phyloP scores from a whole-genome alignment of 2,797 vertebrate species.

The Novumbra hubbsi region DNA sequence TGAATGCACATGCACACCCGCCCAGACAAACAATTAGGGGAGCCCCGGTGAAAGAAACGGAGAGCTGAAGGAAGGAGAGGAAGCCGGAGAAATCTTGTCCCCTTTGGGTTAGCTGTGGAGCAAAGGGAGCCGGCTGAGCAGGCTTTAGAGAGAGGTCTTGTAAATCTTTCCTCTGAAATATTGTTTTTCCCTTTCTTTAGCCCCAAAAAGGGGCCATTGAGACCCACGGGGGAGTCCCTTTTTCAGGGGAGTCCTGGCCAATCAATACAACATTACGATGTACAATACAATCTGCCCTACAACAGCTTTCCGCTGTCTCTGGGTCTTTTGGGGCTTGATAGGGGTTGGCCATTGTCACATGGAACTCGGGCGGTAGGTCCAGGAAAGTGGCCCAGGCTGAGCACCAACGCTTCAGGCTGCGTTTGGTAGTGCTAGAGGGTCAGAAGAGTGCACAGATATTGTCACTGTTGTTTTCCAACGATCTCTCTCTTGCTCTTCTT shows the following conservation, averaged over 20 bases:
- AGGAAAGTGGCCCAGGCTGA: not conserved
- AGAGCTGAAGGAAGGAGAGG: constrained; percentile 20
- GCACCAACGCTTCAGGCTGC: no score
- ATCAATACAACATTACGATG: no score
- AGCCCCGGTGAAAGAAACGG: constrained; percentile 39
- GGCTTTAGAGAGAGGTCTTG: constrained; percentile 29
- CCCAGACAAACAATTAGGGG: constrained; percentile 41
- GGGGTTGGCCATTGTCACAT: not conserved
- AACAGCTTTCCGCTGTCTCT: not conserved
- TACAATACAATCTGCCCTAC: no score
- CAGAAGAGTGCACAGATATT: not conserved
- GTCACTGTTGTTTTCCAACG: not conserved
- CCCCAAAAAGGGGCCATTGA: no score
- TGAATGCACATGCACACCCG: constrained; percentile 31
- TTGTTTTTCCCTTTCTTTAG: no score
- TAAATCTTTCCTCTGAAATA: constrained; percentile 33
- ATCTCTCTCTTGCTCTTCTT: not conserved
- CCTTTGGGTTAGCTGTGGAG: constrained; percentile 40
- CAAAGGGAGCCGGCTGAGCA: constrained; percentile 32
- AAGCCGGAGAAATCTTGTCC: constrained; percentile 38
- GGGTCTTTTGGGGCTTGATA: constrained; percentile 1
- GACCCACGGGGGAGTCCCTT: no score
- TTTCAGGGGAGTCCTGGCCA: no score
- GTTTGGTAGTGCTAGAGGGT: not conserved
- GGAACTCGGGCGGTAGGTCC: not conserved